phyloP scores from a whole-genome alignment of 1,140 invertebrate species.

The Helicoverpa zea region DNA sequence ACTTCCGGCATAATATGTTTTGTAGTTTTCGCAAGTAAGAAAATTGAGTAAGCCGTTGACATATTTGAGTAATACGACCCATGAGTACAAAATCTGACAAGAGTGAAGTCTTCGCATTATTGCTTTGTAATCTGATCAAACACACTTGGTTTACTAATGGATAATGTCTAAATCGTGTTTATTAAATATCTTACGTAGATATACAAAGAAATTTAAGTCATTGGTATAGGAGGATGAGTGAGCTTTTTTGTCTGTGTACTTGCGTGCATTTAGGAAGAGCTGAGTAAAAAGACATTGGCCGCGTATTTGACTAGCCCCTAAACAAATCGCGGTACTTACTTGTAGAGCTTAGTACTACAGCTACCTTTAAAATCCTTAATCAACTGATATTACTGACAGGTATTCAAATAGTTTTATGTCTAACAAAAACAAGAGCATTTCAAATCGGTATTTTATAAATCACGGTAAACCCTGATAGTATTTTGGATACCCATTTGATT shows the following conservation, averaged over 20 bases:
- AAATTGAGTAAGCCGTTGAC: conserved; percentile 38
- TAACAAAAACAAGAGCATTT: no score
- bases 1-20: conserved; percentile 21
- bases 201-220: not conserved
- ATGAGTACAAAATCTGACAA: conserved; percentile 23
- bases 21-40: conserved; percentile 36
- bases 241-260: not conserved
- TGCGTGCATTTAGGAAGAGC: no score
- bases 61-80: conserved; percentile 28
- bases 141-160: not conserved
- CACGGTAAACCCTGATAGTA: no score
- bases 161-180: conserved; percentile 27
- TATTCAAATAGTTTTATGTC: no score
- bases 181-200: not conserved
- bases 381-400: no score
- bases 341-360: no score
- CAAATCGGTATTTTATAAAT: no score
- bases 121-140: conserved; percentile 24
- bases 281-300: no score
- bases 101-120: not conserved
- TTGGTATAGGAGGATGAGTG: not conserved
- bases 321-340: no score
- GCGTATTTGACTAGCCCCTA: no score
- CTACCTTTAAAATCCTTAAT: no score
- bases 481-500: no score